Evolutionary conservation across 2,113 vertebrate genomes (phyloP).

Genomic region (Lanius collurio): DNA sequence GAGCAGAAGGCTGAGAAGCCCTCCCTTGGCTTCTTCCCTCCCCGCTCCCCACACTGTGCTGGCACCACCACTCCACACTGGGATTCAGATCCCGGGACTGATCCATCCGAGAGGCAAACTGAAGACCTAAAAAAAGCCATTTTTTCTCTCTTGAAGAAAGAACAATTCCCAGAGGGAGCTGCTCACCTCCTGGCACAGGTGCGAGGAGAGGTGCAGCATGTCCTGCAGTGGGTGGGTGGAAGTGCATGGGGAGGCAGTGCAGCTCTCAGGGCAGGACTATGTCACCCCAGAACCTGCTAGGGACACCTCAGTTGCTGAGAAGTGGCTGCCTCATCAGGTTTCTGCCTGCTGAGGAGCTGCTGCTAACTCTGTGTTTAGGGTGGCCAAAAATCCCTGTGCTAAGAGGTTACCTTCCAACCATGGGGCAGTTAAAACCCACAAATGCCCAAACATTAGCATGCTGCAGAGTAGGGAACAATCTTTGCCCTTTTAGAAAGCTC

Average conservation of each 20-base stretch:
- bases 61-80: neutral
- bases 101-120: neutral
- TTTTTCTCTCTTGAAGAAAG: neutral
- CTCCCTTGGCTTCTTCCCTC: neutral
- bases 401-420: neutral
- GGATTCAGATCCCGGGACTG: neutral
- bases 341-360: neutral
- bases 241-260: neutral
- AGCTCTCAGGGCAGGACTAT: neutral
- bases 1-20: neutral
- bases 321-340: neutral
- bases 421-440: neutral
- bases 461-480: neutral
- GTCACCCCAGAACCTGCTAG: fast-evolving
- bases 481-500: neutral
- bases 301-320: neutral
- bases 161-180: neutral
- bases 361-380: neutral
- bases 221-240: neutral
- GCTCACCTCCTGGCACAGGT: fast-evolving
- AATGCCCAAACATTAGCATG: neutral
- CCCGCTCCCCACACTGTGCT: neutral
- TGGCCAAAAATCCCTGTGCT: neutral
- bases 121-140: neutral
- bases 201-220: neutral